A percentile compares a stretch with the other conserved stretches of the same genome.
Conservation (phyloP, 2,113 vertebrate species). For the Todiramphus saurophagus region DNA sequence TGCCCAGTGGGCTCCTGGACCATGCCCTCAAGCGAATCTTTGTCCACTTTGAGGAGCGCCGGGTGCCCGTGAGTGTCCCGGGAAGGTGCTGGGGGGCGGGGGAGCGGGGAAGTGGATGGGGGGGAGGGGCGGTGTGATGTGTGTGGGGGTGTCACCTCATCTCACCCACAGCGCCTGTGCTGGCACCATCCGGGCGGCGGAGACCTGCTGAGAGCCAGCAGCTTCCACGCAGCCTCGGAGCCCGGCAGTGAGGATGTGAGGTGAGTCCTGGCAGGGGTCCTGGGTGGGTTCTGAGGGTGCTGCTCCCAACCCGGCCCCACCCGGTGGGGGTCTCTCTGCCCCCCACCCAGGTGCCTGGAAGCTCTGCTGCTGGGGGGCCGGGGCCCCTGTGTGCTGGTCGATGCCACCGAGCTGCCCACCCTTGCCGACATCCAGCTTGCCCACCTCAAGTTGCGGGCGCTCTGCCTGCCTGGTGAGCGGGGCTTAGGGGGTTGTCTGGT, state of each 20-base stretch:
- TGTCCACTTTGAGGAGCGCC: slow-evolving; percentile 88
- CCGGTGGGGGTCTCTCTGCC: background rate
- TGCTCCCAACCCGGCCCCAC: too few relatives aligned
- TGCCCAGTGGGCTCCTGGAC: slow-evolving; percentile 77
- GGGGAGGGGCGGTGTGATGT: background rate
- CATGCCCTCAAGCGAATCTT: slow-evolving; percentile 89
- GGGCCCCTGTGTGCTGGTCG: slow-evolving; percentile 85
- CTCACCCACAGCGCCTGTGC: slow-evolving; percentile 81
- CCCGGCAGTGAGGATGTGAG: slow-evolving; percentile 90
- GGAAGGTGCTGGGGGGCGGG: background rate
- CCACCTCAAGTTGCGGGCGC: slow-evolving; percentile 80
- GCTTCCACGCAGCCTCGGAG: slow-evolving; percentile 89
- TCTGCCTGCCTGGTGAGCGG: slow-evolving; percentile 86
- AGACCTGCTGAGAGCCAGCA: slow-evolving; percentile 85
- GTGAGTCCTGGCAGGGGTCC: slow-evolving; percentile 33
- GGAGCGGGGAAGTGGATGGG: accelerated
- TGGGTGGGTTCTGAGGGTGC: background rate
- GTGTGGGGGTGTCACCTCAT: accelerated
- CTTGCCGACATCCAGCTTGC: slow-evolving; percentile 85
- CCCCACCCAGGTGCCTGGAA: slow-evolving; percentile 68
- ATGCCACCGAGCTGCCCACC: slow-evolving; percentile 84
- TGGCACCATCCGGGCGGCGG: slow-evolving; percentile 89
- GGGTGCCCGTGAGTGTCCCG: slow-evolving; percentile 86
- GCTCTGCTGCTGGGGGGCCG: slow-evolving; percentile 85
- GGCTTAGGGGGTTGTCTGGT: too few relatives aligned